Base-by-base conservation (phyloP, 1,140 invertebrate species). In the Euura saliciscinereae region DNA sequence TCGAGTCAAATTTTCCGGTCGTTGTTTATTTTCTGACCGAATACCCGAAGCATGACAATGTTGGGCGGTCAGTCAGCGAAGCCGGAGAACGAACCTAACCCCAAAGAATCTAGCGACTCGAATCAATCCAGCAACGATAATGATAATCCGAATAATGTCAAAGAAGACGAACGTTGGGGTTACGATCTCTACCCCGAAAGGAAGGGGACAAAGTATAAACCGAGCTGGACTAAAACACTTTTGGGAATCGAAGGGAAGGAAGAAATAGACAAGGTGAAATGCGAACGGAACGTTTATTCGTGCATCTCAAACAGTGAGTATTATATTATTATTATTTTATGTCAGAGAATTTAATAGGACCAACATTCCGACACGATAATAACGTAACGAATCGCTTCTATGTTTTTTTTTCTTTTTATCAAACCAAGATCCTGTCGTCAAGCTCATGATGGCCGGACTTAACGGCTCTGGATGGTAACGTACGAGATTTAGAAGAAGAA, bases 171-270 rank as follows among this genome's bases (percentile, higher is more conserved):
- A 11, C 10, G 13, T 59, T 59, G 51, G 90, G 94, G 94, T 71
- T 95, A 94, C 82, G 94, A 96, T 88, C 89, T 97, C 46, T 98
- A 95, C 84, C 96, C 96, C 6, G 94, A 97, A 85, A 90, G 96
- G 78, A 90, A 90, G 79, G 92, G 92, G 8, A 82, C 78, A 68
- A 86, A 88, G 70, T 90, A 86, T 82, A 89, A 89, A 71, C 88
- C 88, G 4, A 89, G 83, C 78, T 88, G 90, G 83, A 84, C 83
- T 43, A 88, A 90, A 66, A 85, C 91, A 59, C 70, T 95, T 2
- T 79, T 91, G 64, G 88, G 90, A 2, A 82, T 89, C 45, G 91
- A 94, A 85, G 93, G 93, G 76, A 84, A 89, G 79, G 91, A 94
- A 83, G 88, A 87, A 67, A 83, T 93, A 4, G 89, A 94, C 64